These are phyloP conservation scores for Patella ulyssiponensis DNA, from an alignment of 2,888 invertebrate genomes.

Conservation along the genomic window DNA sequence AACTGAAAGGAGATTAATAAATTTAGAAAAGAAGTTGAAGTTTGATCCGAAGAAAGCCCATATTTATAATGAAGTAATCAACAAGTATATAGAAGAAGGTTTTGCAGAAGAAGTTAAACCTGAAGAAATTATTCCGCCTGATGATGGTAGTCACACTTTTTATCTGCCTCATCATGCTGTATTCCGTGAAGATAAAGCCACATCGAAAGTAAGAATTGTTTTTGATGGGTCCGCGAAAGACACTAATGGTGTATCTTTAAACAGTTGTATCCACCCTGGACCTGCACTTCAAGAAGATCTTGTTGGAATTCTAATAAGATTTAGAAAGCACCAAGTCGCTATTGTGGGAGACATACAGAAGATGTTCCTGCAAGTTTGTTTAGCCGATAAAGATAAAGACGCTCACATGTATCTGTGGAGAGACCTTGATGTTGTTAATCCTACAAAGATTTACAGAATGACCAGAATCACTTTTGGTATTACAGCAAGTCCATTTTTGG, in stretches of 20 bases:
- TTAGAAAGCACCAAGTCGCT: neutral
- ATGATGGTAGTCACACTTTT: neutral
- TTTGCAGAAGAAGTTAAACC: neutral
- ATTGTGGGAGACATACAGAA: neutral
- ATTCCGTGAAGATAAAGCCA: neutral
- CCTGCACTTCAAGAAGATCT: slow-evolving; percentile 4
- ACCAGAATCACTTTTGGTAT: slow-evolving; percentile 6
- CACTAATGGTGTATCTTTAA: slow-evolving; percentile 9
- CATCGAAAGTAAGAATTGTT: neutral
- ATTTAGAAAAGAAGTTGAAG: neutral
- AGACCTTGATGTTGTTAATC: neutral
- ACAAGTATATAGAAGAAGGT: neutral
- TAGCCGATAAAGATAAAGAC: neutral
- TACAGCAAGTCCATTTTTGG: neutral
- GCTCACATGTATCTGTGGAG: neutral
- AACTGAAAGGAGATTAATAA: neutral
- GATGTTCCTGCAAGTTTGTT: neutral
- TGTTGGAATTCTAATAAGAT: slow-evolving; percentile 5
- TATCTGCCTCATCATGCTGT: slow-evolving; percentile 8
- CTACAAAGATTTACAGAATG: neutral
- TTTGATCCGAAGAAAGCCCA: neutral
- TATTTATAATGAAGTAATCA: slow-evolving; percentile 1
- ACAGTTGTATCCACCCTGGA: neutral
- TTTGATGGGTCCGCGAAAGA: slow-evolving; percentile 11
- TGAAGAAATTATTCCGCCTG: neutral